Evolutionary conservation across 1,140 invertebrate species (phyloP).

Genomic region (Macrocentrus cingulum): DNA sequence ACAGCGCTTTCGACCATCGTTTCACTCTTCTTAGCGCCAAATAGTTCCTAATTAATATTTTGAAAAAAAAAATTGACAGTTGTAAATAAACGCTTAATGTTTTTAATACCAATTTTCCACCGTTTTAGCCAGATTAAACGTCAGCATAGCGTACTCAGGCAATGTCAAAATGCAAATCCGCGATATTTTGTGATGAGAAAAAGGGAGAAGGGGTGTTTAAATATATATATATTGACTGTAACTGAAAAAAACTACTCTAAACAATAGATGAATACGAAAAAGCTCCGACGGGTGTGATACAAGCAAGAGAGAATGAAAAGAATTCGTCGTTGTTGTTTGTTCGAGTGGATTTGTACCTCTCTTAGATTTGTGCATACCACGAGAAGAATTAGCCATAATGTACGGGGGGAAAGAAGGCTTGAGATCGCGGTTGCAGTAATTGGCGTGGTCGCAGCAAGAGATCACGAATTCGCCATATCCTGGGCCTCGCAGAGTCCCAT

Average conservation of each 20-base stretch:
- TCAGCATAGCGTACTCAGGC: too few relatives aligned
- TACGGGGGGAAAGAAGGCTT: constrained; percentile 49
- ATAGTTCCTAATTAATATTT: too few relatives aligned
- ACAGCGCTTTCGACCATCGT: too few relatives aligned
- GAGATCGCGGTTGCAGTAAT: constrained; percentile 65
- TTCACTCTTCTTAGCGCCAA: too few relatives aligned
- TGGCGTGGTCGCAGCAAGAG: constrained; percentile 61
- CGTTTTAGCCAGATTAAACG: too few relatives aligned
- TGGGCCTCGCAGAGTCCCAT: constrained; percentile 44
- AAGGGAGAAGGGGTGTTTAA: too few relatives aligned
- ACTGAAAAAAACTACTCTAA: not conserved
- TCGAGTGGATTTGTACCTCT: constrained; percentile 35
- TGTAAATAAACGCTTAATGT: too few relatives aligned
- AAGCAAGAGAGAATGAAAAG: constrained; percentile 12
- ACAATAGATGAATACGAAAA: constrained; percentile 3
- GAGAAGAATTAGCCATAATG: constrained; percentile 43
- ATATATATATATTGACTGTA: too few relatives aligned
- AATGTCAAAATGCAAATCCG: not conserved
- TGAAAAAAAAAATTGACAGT: too few relatives aligned
- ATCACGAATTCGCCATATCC: constrained; percentile 50
- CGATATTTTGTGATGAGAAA: too few relatives aligned
- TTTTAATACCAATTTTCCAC: too few relatives aligned
- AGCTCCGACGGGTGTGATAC: constrained; percentile 21
- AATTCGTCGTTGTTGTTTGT: not conserved
- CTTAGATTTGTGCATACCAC: constrained; percentile 29